These are phyloP conservation scores for Eutrigla gurnardus DNA, from an alignment of 2,797 vertebrate genomes.

Conservation along the genomic window DNA sequence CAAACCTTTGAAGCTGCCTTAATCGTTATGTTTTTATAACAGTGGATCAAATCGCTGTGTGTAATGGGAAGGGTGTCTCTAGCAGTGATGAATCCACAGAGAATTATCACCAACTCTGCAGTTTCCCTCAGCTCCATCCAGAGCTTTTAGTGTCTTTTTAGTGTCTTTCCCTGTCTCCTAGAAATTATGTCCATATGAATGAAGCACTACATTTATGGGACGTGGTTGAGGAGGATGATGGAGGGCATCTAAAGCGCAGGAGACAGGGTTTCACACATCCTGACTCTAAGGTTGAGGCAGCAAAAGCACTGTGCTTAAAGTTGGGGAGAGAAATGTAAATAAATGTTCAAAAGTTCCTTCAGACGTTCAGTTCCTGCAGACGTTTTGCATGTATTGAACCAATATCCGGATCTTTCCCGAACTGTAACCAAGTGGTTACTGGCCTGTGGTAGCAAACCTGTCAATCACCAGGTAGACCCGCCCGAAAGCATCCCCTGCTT, in stretches of 20 bases:
- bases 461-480: no score
- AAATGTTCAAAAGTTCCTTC: not conserved
- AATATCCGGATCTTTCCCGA: not conserved
- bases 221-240: not conserved
- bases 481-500: no score
- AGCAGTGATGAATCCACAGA: not conserved
- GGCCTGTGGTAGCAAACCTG: no score
- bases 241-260: not conserved
- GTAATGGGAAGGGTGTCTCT: not conserved
- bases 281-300: not conserved
- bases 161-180: constrained; percentile 1
- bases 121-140: not conserved
- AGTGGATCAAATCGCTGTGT: not conserved
- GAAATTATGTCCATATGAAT: not conserved
- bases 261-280: not conserved
- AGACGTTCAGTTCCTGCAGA: not conserved
- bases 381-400: not conserved
- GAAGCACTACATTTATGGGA: not conserved
- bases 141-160: constrained; percentile 7
- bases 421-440: no score
- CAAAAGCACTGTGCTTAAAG: not conserved
- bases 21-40: not conserved
- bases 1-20: not conserved
- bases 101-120: not conserved
- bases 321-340: not conserved